Evolutionary conservation across 2,888 invertebrate species (phyloP).

Genomic region (Drosophila affinis): DNA sequence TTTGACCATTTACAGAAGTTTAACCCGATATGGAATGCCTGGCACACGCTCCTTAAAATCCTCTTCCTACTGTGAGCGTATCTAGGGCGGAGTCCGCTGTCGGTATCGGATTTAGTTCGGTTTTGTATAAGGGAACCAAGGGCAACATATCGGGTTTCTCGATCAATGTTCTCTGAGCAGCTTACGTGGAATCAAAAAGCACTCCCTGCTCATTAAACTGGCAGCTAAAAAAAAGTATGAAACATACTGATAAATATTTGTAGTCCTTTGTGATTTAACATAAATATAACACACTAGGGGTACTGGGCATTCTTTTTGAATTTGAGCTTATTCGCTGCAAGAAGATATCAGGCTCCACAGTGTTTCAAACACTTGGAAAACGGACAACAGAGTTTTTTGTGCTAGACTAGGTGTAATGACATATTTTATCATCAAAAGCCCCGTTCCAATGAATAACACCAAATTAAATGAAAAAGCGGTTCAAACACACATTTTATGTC

Average conservation of each 20-base stretch:
- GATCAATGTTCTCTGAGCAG: constrained; percentile 60
- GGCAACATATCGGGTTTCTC: constrained; percentile 40
- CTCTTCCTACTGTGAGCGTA: constrained; percentile 15
- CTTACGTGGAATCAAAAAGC: constrained; percentile 52
- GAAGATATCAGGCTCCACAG: too few relatives aligned
- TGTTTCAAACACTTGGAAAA: too few relatives aligned
- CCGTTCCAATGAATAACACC: too few relatives aligned
- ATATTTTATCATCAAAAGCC: too few relatives aligned
- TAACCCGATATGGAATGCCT: constrained; percentile 51
- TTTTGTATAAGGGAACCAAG: not conserved
- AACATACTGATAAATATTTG: not conserved
- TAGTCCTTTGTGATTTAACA: not conserved
- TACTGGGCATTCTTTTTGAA: not conserved
- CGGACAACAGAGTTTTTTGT: too few relatives aligned
- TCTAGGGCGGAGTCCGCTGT: constrained; percentile 11
- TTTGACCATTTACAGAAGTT: constrained; percentile 63
- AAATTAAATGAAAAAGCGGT: too few relatives aligned
- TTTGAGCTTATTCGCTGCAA: not conserved
- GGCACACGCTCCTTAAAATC: constrained; percentile 47
- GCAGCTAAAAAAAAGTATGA: not conserved
- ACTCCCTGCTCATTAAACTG: not conserved
- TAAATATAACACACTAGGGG: not conserved
- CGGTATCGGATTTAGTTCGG: constrained; percentile 21
- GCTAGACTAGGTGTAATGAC: too few relatives aligned
- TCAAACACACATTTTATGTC: too few relatives aligned